Conservation (phyloP, 2,797 vertebrate genomes). For the Melanotaenia maccullochi region DNA sequence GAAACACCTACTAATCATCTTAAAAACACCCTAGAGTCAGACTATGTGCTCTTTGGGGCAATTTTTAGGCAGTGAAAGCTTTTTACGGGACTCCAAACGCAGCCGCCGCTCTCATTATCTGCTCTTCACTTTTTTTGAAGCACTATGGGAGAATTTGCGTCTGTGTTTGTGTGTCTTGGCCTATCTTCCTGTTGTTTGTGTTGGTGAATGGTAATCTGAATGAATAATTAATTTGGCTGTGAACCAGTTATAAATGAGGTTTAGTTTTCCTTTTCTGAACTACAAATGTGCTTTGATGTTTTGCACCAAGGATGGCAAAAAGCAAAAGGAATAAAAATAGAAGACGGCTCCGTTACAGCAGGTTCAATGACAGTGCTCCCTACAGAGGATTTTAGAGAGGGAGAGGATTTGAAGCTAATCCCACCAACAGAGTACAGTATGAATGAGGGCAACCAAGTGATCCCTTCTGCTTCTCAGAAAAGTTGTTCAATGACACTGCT, state of each 20-base stretch:
- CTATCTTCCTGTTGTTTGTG: conserved; percentile 59
- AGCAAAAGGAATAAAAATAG: conserved; percentile 67
- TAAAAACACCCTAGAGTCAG: conserved; percentile 54
- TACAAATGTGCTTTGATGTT: conserved; percentile 77
- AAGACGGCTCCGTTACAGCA: conserved; percentile 68
- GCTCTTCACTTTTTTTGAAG: conserved; percentile 43
- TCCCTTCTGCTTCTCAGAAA: conserved; percentile 50
- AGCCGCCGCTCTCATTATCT: conserved; percentile 58
- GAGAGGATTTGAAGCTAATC: conserved; percentile 79
- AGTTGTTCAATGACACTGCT: conserved; percentile 66
- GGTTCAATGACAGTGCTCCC: conserved; percentile 69
- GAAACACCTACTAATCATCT: conserved; percentile 63
- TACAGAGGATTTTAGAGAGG: conserved; percentile 70
- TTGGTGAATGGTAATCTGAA: conserved; percentile 62
- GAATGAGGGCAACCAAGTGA: conserved; percentile 69
- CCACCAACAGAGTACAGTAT: conserved; percentile 71
- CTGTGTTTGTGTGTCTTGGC: conserved; percentile 49
- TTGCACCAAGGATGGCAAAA: conserved; percentile 59
- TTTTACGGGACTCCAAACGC: conserved; percentile 39
- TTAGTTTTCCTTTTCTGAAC: conserved; percentile 56
- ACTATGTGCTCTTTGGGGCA: conserved; percentile 24
- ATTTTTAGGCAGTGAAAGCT: conserved; percentile 39
- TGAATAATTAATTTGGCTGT: conserved; percentile 73
- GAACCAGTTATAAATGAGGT: conserved; percentile 69
- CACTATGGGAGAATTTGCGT: conserved; percentile 48